Evolutionary conservation across 2,113 vertebrate genomes (phyloP).

Genomic region (Centrocercus urophasianus): DNA sequence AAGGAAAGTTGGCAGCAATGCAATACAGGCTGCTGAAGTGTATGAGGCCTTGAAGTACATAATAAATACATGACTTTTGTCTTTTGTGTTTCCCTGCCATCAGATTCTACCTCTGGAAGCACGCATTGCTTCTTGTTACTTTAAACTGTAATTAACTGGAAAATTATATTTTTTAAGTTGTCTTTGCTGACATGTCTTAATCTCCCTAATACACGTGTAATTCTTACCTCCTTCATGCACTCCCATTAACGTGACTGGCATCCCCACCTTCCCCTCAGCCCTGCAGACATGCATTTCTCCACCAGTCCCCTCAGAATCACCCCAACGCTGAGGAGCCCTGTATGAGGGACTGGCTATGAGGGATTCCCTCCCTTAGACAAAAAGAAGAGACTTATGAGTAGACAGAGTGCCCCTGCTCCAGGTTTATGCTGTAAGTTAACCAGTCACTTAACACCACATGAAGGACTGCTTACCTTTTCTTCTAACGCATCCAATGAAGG

Average conservation of each 20-base stretch:
- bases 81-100: neutral
- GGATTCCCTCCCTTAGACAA: neutral
- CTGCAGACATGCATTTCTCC: neutral
- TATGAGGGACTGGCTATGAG: rapidly evolving
- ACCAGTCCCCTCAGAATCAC: neutral
- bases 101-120: neutral
- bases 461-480: neutral
- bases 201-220: neutral
- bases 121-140: neutral
- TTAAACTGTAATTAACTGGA: neutral
- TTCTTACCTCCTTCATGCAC: neutral
- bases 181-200: neutral
- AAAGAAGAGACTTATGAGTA: neutral
- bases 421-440: neutral
- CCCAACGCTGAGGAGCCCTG: rapidly evolving
- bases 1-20: neutral
- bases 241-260: neutral
- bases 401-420: neutral
- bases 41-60: rapidly evolving
- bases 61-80: neutral
- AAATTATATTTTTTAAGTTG: neutral
- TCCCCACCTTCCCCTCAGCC: neutral
- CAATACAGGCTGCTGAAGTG: neutral
- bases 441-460: neutral
- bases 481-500: neutral